Conservation (phyloP, 2,888 invertebrate genomes). For the Microchrysa polita region DNA sequence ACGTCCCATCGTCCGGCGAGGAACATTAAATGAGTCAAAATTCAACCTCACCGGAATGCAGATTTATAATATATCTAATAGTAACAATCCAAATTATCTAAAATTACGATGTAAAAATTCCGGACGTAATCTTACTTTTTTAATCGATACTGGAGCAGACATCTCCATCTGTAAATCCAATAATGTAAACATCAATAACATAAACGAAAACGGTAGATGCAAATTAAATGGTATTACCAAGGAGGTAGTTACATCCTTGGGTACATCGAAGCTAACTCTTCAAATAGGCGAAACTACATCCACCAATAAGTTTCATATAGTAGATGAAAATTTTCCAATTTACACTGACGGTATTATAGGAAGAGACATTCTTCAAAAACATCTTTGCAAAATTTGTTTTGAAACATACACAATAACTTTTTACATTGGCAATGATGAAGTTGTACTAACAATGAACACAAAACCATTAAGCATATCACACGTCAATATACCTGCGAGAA, state of each 20-base stretch:
- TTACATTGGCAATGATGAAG: no score
- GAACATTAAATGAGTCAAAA: no score
- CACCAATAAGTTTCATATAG: constrained; percentile 11
- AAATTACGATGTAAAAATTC: no score
- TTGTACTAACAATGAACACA: no score
- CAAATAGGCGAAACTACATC: neutral
- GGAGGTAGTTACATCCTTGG: neutral
- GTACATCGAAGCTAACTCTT: neutral
- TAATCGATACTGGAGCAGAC: neutral
- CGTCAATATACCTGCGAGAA: no score
- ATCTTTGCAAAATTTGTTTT: constrained; percentile 31
- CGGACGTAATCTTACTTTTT: neutral
- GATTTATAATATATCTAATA: no score
- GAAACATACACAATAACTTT: neutral
- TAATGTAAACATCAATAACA: neutral
- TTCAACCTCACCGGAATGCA: no score
- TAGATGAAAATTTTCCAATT: constrained; percentile 33
- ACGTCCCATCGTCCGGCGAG: no score
- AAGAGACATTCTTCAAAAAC: constrained; percentile 19
- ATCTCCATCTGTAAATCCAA: constrained; percentile 3
- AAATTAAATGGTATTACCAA: neutral
- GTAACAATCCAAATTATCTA: no score
- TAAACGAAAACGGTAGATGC: neutral
- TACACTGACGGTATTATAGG: constrained; percentile 41
- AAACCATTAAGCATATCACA: no score